Evolutionary conservation across 2,797 vertebrate genomes (phyloP).

Genomic region (Tokudaia tokunoshimensis): DNA sequence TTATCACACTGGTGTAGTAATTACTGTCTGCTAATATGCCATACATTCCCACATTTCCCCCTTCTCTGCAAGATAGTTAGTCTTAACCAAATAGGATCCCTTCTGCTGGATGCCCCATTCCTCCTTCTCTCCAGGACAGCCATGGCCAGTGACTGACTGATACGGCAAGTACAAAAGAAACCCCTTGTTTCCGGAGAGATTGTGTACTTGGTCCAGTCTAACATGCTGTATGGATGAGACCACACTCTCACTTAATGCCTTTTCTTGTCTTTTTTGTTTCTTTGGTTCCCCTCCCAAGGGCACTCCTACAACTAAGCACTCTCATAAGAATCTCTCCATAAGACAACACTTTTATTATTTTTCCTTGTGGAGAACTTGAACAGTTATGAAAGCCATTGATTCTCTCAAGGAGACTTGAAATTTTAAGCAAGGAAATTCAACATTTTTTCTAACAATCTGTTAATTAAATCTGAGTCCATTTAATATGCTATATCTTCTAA

Average conservation of each 20-base stretch:
- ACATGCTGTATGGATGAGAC: neutral
- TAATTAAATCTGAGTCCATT: conserved; percentile 20
- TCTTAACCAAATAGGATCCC: neutral
- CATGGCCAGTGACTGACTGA: neutral
- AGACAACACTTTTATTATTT: neutral
- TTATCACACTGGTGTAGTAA: neutral
- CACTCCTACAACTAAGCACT: neutral
- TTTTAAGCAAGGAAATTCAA: neutral
- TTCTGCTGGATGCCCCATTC: neutral
- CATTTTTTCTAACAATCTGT: conserved; percentile 8
- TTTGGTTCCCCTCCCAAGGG: neutral
- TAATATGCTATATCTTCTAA: neutral
- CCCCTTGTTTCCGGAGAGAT: neutral
- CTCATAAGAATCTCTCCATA: neutral
- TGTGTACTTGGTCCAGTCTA: neutral
- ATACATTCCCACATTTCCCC: too few relatives aligned
- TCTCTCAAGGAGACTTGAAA: neutral
- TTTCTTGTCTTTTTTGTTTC: neutral
- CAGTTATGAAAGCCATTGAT: neutral
- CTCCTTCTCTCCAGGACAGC: neutral
- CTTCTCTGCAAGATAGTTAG: neutral
- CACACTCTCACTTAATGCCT: neutral
- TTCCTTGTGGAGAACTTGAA: neutral
- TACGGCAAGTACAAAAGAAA: neutral
- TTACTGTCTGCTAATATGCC: neutral